Base-by-base conservation (phyloP, 2,888 invertebrate species). In the Euzophera pinguis region DNA sequence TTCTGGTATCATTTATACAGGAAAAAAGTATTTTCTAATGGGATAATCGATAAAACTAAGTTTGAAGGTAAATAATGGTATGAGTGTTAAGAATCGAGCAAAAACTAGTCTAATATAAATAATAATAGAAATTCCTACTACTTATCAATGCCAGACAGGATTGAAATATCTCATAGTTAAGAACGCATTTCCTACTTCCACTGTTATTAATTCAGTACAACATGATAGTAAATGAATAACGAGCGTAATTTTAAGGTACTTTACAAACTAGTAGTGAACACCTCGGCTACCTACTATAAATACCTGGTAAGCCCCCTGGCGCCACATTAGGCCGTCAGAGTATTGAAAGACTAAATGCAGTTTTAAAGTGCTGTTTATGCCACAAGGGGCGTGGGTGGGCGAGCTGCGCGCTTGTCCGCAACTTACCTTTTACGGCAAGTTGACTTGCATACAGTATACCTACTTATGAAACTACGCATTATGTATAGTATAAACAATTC, bases 371-470 rank as follows among this genome's bases (percentile, higher is more conserved):
- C 69, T 75, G 70, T 74, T 76, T 73, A 64, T 70, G 62, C 73
- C 65, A 63, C n/a, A 38, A 39, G 53, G 67, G 73, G 75, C 76
- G 85, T 83, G 79, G 82, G 83, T 71, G 82, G 77, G 67, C 67
- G 52, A 65, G 73, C 75, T 69, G 14, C 39, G 16, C 66, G 67
- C 69, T 61, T 64, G 73, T 32, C 29, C 45, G 67, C 83, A 64
- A 78, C 78, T 66, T 76, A 71, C 89, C 88, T 75, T 89, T 62
- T 87, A 88, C 75, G 88, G 89, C 83, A 88, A 79, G 79, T 85
- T 78, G 87, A 62, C 71, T 70, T 73, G 74, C 73, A 81, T 78
- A 76, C 81, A 69, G 57, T 53, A 54, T 57, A 64, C 65, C 71
- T 69, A 72, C 22, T 22, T 22, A 76, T 75, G 75, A 79, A 78